Evolutionary conservation across 2,797 vertebrate genomes (phyloP), one percentile per base, ranked within the genome.

Genomic region (Anguilla anguilla): DNA sequence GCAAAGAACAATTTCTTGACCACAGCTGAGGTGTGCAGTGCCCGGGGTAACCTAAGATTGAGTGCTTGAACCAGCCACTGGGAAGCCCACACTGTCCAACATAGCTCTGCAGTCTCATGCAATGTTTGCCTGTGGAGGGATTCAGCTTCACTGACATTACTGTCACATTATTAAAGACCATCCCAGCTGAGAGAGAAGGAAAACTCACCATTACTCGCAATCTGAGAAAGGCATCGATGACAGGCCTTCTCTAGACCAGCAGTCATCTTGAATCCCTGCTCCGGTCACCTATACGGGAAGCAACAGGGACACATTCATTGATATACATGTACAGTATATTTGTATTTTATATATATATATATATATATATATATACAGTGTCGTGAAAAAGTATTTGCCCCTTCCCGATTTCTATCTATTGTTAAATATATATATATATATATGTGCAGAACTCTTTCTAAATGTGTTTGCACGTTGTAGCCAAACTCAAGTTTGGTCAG

Each of bases 161-260:
- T 43, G 6, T 51, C 11, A 5, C 15, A 28, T 49, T 3, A 61
- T 22, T 61, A 31, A 28, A 28, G 15, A 2, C 59, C 11, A 35
- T 43, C n/a, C 7, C 19, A 28, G 10, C 9, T 13, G 17, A 43
- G 55, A 28, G 39, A 35, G n/a, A n/a, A 13, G 35, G 51, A 19
- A 31, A 46, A 88, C 94, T 95, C 93, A 95, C 94, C 94, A 53
- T 93, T 94, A 91, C 94, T 94, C 92, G 94, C 93, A 35, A 94
- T 95, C 88, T 93, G 93, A 0, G 93, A 95, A 89, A 95, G 93
- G 90, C 92, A 95, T 0, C 19, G 87, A 88, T 95, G 95, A 79
- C 94, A 95, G 2, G 91, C 93, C 93, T 95, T 95, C 91, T 95
- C 94, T 86, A 96, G 92, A 61, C 93, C 93, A 0, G 92, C 94